Percentiles rank a stretch among this genome's conserved stretches.
phyloP scores from a whole-genome alignment of 64 coral and sea anemone genomes.

The Stylophora pistillata region DNA sequence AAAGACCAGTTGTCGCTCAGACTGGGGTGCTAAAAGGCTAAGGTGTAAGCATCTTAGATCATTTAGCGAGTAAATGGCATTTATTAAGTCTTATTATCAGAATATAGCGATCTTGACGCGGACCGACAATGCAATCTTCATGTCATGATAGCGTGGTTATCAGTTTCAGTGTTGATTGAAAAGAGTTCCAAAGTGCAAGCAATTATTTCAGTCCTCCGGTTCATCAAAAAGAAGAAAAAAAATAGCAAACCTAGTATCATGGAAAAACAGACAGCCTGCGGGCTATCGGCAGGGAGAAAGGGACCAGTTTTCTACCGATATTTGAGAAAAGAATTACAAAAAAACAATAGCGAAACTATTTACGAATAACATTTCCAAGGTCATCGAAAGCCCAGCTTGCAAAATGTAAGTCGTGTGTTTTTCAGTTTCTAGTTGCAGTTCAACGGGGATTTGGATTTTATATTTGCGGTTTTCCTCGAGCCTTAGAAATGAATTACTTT shows the following conservation, averaged over 20 bases:
- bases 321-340: neutral
- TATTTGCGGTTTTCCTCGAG: neutral
- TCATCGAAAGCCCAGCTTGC: neutral
- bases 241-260: neutral
- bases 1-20: conserved; percentile 28
- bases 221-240: neutral
- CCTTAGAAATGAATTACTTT: neutral
- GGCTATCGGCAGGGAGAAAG: neutral
- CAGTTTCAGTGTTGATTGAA: conserved; percentile 28
- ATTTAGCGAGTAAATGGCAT: conserved; percentile 37
- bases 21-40: conserved; percentile 42
- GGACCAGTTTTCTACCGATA: neutral
- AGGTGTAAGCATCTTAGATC: conserved; percentile 38
- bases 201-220: neutral
- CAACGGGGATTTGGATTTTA: neutral
- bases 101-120: conserved; percentile 18
- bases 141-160: conserved; percentile 23
- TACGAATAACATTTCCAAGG: neutral
- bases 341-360: too few species aligned
- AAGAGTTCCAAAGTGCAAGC: neutral
- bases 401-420: neutral
- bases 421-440: neutral
- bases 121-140: conserved; percentile 11
- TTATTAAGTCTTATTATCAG: conserved; percentile 28
- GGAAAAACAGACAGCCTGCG: too few species aligned